Conservation (phyloP, 1,140 invertebrate genomes). For the Aphaenogaster ashmeadi region DNA sequence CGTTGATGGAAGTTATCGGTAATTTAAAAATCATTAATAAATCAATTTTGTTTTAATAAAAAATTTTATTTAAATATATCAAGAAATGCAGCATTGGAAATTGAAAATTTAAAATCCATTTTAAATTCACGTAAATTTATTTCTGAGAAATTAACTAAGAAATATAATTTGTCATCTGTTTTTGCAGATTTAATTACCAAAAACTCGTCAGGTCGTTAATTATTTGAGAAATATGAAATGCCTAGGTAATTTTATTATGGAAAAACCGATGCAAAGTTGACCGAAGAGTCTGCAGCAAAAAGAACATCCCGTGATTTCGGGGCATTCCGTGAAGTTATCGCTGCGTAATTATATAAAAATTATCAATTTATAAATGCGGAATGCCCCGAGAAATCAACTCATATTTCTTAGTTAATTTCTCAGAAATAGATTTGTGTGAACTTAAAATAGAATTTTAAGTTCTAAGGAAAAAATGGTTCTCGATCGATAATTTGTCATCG, state of each 20-base stretch:
- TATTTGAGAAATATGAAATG: not conserved
- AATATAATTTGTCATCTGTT: not conserved
- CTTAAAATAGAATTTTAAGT: not conserved
- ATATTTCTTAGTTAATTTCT: not conserved
- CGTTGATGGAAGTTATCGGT: not conserved
- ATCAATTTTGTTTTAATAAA: conserved; percentile 25
- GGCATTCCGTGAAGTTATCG: not conserved
- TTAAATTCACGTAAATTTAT: not conserved
- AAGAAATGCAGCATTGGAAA: not conserved
- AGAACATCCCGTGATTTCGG: not conserved
- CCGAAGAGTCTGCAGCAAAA: not conserved
- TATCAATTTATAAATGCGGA: no score
- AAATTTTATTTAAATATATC: not conserved
- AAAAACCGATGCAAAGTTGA: not conserved
- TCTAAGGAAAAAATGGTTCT: not conserved
- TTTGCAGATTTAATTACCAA: not conserved
- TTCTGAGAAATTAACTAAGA: not conserved
- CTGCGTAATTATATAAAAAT: no score
- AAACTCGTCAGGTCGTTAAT: not conserved
- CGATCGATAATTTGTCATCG: not conserved
- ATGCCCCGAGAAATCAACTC: no score
- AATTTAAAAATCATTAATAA: not conserved
- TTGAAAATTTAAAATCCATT: not conserved
- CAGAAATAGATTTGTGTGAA: not conserved
- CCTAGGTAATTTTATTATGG: not conserved